Evolutionary conservation across 2,888 invertebrate species (phyloP), one percentile per base, ranked within the genome.

Genomic region (Mystacides longicornis): DNA sequence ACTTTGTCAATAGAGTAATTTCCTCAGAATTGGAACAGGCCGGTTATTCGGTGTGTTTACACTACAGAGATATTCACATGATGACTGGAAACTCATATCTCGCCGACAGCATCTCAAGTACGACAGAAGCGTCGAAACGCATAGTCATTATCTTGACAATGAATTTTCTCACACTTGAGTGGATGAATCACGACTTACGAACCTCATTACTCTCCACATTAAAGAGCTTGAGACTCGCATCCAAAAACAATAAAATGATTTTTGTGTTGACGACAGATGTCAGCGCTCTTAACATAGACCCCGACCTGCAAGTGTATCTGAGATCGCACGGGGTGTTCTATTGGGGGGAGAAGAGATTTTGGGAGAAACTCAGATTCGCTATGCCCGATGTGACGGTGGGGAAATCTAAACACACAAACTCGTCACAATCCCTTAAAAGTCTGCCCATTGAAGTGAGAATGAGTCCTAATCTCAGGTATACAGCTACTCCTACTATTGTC

Each of bases 271-370:
- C 78, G 43, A 77, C 78, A 60, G 86, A 87, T 63, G 82, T 89
- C 33, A 86, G 87, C 62, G 81, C 85, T 43, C 72, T 85, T 37
- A 82, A 85, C 62, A 81, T 89, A 68, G 89, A 89, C 69, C 78
- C 85, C 51, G 89, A 89, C 65, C 78, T 92, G 49, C 84, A 89
- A 68, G 79, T 81, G 54, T 77, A 86, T 60, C 74, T 87, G 54
- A 81, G 85, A 65, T 83, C 85, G 65, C 81, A 88, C 74, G 81
- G 83, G 42, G 84, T 85, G 51, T 79, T 86, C 62, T 79, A 86
- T 62, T 88, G 87, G 85, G 87, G 87, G 61, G 91, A 93, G 71
- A 86, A 86, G 65, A 81, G 88, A 65, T 93, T 93, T 74, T 93
- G 93, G 93, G 89, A 90, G 64, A 91, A 92, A 72, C 78, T 93